phyloP scores from a whole-genome alignment of 2,797 vertebrate species.

The Pachyuromys duprasi region DNA sequence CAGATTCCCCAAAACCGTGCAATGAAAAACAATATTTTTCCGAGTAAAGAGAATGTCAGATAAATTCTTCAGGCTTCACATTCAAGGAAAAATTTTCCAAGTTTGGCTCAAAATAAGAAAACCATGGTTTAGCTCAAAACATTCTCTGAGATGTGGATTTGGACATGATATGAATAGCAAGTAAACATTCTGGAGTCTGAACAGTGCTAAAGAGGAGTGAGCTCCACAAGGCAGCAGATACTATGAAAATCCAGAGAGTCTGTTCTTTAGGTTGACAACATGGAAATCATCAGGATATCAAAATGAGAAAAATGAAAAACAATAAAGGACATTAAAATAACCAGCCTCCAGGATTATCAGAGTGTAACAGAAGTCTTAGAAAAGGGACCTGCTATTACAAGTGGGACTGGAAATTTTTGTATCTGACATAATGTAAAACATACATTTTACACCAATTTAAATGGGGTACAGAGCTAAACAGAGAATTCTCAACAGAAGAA shows the following conservation, averaged over 20 bases:
- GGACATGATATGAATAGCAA: not conserved
- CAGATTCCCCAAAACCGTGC: not conserved
- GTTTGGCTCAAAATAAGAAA: not conserved
- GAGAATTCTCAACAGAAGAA: no score
- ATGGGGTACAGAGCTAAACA: no score
- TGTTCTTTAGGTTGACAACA: not conserved
- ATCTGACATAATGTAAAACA: not conserved
- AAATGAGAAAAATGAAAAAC: not conserved
- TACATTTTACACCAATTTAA: no score
- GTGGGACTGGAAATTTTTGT: not conserved
- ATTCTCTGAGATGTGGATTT: not conserved
- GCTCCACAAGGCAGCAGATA: not conserved
- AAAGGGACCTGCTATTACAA: not conserved
- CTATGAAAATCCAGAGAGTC: rapidly evolving
- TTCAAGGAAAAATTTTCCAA: not conserved
- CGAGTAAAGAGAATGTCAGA: not conserved
- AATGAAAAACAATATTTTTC: not conserved
- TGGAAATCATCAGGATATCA: not conserved
- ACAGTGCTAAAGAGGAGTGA: no score
- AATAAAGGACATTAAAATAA: not conserved
- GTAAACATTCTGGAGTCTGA: not conserved
- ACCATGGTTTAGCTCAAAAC: not conserved
- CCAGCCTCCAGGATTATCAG: not conserved
- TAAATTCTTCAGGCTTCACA: no score
- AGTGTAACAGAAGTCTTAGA: not conserved